Evolutionary conservation across 2,113 vertebrate species (phyloP).

Genomic region (human (Homo sapiens)): GRCh38 chr7:32127501-32128000

Average conservation of each 20-base stretch:
- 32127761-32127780: background rate
- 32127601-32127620: background rate
- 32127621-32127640: slow-evolving; percentile 16
- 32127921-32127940: background rate
- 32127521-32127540: background rate
- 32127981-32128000: background rate
- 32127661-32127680: background rate
- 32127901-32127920: background rate
- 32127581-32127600: background rate
- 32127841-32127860: background rate
- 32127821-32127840: background rate
- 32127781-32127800: background rate
- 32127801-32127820: background rate
- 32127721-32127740: background rate
- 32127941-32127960: background rate
- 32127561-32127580: background rate
- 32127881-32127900: slow-evolving; percentile 13
- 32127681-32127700: background rate
- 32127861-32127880: background rate
- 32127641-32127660: background rate
- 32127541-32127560: slow-evolving; percentile 12
- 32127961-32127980: background rate
- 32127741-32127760: background rate
- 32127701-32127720: background rate
- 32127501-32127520: background rate